phyloP scores from a whole-genome alignment of 1,140 invertebrate genomes.

The Zaprionus tsacasi region DNA sequence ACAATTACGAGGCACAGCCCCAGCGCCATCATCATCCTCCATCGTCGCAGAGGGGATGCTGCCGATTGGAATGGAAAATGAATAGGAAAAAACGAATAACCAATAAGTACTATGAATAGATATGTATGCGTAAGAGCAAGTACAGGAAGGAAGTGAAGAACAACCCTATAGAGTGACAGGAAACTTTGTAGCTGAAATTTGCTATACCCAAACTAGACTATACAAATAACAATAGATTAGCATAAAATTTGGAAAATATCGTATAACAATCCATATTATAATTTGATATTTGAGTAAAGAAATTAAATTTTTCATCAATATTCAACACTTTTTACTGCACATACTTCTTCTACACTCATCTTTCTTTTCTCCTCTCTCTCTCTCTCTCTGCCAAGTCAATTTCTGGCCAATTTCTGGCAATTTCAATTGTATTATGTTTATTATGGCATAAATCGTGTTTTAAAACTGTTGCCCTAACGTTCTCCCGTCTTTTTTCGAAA shows the following conservation, averaged over 20 bases:
- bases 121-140: not conserved
- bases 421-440: constrained; percentile 38
- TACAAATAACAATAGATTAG: not conserved
- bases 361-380: not conserved
- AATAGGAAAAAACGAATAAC: constrained; percentile 30
- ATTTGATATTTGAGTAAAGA: not conserved
- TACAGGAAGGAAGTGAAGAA: not conserved
- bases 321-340: not conserved
- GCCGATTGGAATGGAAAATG: constrained; percentile 17
- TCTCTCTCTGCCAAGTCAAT: constrained; percentile 4
- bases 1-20: constrained; percentile 45
- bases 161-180: not conserved
- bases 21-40: too few species aligned
- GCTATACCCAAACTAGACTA: not conserved
- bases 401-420: constrained; percentile 16
- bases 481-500: constrained; percentile 1
- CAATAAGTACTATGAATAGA: constrained; percentile 23
- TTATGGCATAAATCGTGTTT: constrained; percentile 48
- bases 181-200: not conserved
- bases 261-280: too few species aligned
- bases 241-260: not conserved
- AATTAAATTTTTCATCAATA: not conserved
- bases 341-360: not conserved
- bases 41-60: not conserved
- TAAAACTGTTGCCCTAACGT: constrained; percentile 31